These are phyloP conservation scores for Myopa testacea DNA, from an alignment of 2,888 invertebrate genomes.

Conservation along the genomic window DNA sequence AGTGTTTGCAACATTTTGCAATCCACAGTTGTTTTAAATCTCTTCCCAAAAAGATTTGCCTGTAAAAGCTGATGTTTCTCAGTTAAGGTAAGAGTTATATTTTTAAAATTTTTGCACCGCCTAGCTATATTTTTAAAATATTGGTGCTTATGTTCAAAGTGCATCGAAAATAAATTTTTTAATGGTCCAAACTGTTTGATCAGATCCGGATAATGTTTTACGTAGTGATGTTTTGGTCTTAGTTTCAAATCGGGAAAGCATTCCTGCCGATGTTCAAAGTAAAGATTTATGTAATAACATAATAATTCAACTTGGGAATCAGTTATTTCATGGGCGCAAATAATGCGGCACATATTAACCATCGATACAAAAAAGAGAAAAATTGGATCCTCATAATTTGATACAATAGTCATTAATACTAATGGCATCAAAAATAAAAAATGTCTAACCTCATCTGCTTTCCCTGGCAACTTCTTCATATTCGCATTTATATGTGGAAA, in stretches of 20 bases:
- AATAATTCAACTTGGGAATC: conserved; percentile 10
- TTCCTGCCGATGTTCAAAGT: conserved; percentile 37
- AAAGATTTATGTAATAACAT: conserved; percentile 34
- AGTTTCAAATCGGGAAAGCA: conserved; percentile 33
- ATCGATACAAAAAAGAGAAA: background rate
- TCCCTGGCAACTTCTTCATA: background rate
- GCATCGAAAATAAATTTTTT: conserved; percentile 32
- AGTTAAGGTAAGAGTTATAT: conserved; percentile 20
- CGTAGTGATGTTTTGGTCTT: conserved; percentile 43
- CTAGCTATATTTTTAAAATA: conserved; percentile 37
- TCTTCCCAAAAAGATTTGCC: conserved; percentile 27
- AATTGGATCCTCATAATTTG: background rate
- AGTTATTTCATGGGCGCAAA: background rate
- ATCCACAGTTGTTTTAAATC: conserved; percentile 11
- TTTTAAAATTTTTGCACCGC: conserved; percentile 37
- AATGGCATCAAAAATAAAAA: background rate
- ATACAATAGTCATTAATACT: conserved; percentile 6
- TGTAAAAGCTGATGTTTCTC: conserved; percentile 28
- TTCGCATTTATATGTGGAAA: background rate
- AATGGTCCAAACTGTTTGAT: conserved; percentile 43
- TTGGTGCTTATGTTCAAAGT: conserved; percentile 40
- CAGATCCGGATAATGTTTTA: conserved; percentile 41
- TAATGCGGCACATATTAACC: conserved; percentile 1
- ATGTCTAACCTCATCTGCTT: conserved; percentile 1
- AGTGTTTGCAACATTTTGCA: conserved; percentile 12